Percentiles rank a stretch among this genome's conserved stretches.
phyloP scores from a whole-genome alignment of 2,888 invertebrate genomes.

The Tortrix viridana region DNA sequence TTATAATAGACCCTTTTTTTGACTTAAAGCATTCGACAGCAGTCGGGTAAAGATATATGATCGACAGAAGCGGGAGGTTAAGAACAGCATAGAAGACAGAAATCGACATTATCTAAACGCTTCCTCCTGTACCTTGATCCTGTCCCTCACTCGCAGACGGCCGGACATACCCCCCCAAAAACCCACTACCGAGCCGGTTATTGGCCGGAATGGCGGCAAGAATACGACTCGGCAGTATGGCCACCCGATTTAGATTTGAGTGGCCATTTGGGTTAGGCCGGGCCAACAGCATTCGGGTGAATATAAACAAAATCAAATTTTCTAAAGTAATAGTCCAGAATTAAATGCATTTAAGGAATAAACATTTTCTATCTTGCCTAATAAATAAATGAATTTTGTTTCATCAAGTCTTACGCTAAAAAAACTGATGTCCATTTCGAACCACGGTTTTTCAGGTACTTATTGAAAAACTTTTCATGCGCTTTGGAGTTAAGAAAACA shows the following conservation, averaged over 20 bases:
- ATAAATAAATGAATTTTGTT: too few relatives aligned
- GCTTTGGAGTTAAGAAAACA: too few relatives aligned
- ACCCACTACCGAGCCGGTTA: slow-evolving; percentile 61
- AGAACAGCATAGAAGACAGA: too few relatives aligned
- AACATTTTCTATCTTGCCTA: too few relatives aligned
- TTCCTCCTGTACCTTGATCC: neutral
- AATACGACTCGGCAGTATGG: slow-evolving; percentile 64
- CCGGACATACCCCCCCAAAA: slow-evolving; percentile 59
- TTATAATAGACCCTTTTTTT: too few relatives aligned
- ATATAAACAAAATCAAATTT: neutral
- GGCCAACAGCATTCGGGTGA: slow-evolving; percentile 33
- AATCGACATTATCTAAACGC: neutral
- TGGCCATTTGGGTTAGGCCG: slow-evolving; percentile 56
- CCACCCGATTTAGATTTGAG: slow-evolving; percentile 66
- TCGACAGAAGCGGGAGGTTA: too few relatives aligned
- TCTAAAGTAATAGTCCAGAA: neutral
- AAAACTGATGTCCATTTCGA: too few relatives aligned
- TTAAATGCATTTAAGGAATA: neutral
- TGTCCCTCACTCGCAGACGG: slow-evolving; percentile 4
- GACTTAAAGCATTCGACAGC: too few relatives aligned
- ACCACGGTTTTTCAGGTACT: too few relatives aligned
- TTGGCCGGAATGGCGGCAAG: slow-evolving; percentile 63
- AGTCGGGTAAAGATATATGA: too few relatives aligned
- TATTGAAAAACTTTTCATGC: too few relatives aligned
- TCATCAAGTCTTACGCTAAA: too few relatives aligned